These are phyloP conservation scores for Mythimna pallens DNA, from an alignment of 2,888 invertebrate genomes.

Conservation along the genomic window DNA sequence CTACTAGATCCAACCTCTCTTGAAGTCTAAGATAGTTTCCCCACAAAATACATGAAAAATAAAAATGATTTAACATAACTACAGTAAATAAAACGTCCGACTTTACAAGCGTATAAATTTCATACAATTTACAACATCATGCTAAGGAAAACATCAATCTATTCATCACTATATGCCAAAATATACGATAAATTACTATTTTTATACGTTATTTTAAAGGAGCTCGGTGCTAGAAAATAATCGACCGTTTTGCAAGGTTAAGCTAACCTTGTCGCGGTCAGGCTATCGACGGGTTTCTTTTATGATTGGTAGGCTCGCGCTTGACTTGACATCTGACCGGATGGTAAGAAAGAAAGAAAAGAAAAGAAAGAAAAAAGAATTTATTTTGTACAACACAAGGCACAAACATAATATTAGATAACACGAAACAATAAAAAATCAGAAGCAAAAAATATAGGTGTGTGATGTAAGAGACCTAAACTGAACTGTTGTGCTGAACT, in stretches of 20 bases:
- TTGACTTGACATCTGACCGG: no score
- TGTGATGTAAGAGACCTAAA: no score
- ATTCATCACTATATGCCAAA: constrained; percentile 53
- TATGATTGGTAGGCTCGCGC: no score
- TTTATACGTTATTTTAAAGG: constrained; percentile 22
- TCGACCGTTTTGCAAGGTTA: constrained; percentile 20
- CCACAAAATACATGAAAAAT: constrained; percentile 5
- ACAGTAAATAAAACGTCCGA: constrained; percentile 41
- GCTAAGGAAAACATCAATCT: constrained; percentile 53
- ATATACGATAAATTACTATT: constrained; percentile 48
- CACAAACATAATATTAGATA: no score
- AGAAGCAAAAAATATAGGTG: no score
- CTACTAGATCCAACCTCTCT: background rate
- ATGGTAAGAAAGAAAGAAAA: no score
- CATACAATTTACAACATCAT: constrained; percentile 40
- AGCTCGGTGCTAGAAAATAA: constrained; percentile 2
- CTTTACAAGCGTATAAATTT: constrained; percentile 44
- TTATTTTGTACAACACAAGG: no score
- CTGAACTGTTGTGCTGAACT: no score
- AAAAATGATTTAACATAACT: constrained; percentile 38
- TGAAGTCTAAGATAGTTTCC: background rate
- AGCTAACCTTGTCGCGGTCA: constrained; percentile 22
- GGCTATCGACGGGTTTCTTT: no score
- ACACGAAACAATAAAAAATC: no score
- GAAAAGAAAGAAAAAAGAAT: no score